Percentiles rank a stretch among this genome's conserved stretches.
phyloP scores from a whole-genome alignment of 2,888 invertebrate species.

The Mallateleia sp. region DNA sequence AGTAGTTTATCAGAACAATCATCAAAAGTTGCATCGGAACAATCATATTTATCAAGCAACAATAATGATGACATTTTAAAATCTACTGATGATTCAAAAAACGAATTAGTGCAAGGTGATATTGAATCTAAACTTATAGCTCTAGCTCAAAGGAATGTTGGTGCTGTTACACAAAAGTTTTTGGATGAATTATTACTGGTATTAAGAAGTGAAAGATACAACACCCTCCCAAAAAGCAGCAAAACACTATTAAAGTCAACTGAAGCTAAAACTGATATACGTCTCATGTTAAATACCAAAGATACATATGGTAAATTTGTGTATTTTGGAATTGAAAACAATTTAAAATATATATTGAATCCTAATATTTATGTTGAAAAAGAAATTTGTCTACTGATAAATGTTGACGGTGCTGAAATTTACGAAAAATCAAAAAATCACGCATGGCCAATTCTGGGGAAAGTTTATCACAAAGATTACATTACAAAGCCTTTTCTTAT shows the following conservation, averaged over 20 bases:
- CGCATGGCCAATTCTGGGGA: constrained; percentile 52
- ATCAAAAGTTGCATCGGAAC: no score
- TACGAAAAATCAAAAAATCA: constrained; percentile 46
- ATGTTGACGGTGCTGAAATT: constrained; percentile 63
- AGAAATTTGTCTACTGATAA: constrained; percentile 45
- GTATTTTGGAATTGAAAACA: constrained; percentile 42
- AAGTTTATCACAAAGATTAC: constrained; percentile 38
- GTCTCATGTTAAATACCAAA: background rate
- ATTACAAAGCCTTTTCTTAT: constrained; percentile 33
- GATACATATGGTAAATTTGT: constrained; percentile 5
- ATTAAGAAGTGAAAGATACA: constrained; percentile 1
- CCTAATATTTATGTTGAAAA: constrained; percentile 48
- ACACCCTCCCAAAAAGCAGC: background rate
- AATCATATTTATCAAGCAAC: no score
- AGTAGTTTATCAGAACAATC: no score
- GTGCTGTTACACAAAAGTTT: background rate
- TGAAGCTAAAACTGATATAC: constrained; percentile 8
- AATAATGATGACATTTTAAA: no score
- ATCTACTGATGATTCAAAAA: no score
- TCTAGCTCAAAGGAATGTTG: constrained; percentile 1
- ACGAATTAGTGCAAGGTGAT: background rate
- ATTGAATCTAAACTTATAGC: constrained; percentile 9
- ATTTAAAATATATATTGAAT: constrained; percentile 32
- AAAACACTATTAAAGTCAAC: background rate
- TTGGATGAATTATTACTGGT: constrained; percentile 4